phyloP scores from a whole-genome alignment of 2,113 vertebrate genomes.

The Neodontobutis hainanensis region DNA sequence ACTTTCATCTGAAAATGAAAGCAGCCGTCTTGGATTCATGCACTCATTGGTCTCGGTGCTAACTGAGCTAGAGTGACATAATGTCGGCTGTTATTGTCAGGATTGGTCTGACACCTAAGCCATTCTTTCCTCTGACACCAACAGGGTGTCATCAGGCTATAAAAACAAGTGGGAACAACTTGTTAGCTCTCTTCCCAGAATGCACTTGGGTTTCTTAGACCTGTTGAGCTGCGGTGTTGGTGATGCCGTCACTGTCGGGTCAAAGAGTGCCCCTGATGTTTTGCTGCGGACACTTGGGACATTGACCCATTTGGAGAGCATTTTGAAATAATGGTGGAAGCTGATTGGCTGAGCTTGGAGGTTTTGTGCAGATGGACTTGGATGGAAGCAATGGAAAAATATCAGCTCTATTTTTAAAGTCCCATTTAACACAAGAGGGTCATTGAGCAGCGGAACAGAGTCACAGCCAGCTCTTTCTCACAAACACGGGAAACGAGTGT shows the following conservation, averaged over 20 bases:
- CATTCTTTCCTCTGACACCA: not conserved
- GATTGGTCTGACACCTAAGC: no score
- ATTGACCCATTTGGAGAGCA: not conserved
- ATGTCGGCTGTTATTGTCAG: no score
- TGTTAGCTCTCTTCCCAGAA: constrained; percentile 3
- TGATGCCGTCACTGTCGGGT: not conserved
- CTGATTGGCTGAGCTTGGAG: not conserved
- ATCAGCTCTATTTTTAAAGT: constrained; percentile 70
- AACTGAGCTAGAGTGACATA: no score
- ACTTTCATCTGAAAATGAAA: no score
- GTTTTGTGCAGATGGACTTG: constrained; percentile 21
- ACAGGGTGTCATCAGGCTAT: not conserved
- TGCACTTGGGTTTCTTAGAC: not conserved
- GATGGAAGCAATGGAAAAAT: constrained; percentile 64
- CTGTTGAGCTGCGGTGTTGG: not conserved
- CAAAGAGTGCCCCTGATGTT: not conserved
- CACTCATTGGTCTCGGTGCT: no score
- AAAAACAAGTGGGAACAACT: not conserved
- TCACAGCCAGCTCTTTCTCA: not conserved
- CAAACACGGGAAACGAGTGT: no score
- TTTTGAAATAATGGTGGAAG: not conserved
- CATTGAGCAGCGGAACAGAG: constrained; percentile 41
- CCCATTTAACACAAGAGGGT: constrained; percentile 62
- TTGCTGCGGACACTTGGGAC: not conserved
- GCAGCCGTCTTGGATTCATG: no score